Base-by-base conservation (phyloP, 2,113 vertebrate species). In the Atractosteus spatula region DNA sequence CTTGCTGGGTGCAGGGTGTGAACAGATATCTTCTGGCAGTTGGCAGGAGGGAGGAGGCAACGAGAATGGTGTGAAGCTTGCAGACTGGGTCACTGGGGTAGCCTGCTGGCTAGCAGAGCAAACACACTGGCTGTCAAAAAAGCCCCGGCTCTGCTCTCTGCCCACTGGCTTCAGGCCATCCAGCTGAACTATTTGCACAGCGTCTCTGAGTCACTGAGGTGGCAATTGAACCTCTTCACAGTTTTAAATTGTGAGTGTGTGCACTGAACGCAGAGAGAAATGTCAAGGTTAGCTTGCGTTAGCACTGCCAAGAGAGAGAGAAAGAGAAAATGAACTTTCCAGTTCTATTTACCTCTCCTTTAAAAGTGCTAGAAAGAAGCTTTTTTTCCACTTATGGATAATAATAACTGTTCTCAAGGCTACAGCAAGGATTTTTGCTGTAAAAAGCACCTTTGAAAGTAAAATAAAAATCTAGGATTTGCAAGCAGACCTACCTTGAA, bases 1-100 rank as follows among this genome's bases (percentile, higher is more conserved):
- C 89, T 91, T 88, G 87, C 88, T 94, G 91, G 90, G 90, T 89
- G 85, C 86, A 87, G 88, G 91, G 94, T 95, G 95, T 94, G 94
- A 97, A 97, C 93, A 94, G 94, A 96, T 94, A 91, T 87, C 89
- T 90, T 84, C 89, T 94, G 94, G 93, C 95, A 95, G 93, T 85
- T 88, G 85, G 91, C 86, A 90, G 91, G 88, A 91, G 91, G 88
- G 86, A 81, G 80, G 87, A 83, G 85, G 84, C 87, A 84, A 86
- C 65, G 77, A 73, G 75, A 88, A 69, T 76, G 84, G 82, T 85
- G 84, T 72, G 85, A 87, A 85, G 80, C 80, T 77, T 71, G 80
- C 86, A 85, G 86, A 84, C 72, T 78, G 90, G 87, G 90, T 89
- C 87, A 89, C 71, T 54, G 74, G 81, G 78, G 85, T 91, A 41